These are phyloP conservation scores for Charaxes varanes DNA, from an alignment of 1,140 invertebrate genomes.

Conservation along the genomic window DNA sequence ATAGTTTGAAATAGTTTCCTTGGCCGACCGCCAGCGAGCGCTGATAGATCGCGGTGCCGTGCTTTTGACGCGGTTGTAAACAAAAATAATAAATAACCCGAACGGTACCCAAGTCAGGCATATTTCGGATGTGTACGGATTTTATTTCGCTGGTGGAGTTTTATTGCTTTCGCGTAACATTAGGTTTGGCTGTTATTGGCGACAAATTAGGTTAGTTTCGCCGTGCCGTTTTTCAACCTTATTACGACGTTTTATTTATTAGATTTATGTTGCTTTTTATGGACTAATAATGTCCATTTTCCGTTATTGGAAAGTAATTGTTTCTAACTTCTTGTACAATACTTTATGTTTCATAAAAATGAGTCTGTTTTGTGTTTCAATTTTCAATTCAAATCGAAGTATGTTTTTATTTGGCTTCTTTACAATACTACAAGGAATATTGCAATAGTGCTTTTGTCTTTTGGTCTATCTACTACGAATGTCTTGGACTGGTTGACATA, in stretches of 20 bases:
- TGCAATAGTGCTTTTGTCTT: too few species aligned
- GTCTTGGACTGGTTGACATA: too few species aligned
- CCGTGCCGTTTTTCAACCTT: conserved; percentile 24
- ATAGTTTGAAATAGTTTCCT: conserved; percentile 58
- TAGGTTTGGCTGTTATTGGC: conserved; percentile 41
- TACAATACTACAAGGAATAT: too few species aligned
- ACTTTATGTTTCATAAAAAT: too few species aligned
- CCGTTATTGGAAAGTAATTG: not conserved
- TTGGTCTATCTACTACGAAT: too few species aligned
- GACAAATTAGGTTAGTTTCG: conserved; percentile 29
- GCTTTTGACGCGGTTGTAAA: conserved; percentile 55
- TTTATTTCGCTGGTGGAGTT: conserved; percentile 47
- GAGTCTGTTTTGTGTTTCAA: too few species aligned
- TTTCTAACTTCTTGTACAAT: too few species aligned
- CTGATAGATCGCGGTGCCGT: conserved; percentile 51
- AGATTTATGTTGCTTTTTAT: conserved; percentile 12
- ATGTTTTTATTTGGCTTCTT: too few species aligned
- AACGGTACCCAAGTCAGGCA: conserved; percentile 15
- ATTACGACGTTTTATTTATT: conserved; percentile 22
- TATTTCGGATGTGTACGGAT: conserved; percentile 51
- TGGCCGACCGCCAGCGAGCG: conserved; percentile 49
- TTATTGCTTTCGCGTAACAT: conserved; percentile 53
- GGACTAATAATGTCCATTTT: not conserved
- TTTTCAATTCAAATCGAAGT: too few species aligned
- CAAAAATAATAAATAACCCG: conserved; percentile 57